These are phyloP conservation scores for Drosophila neonasuta DNA, from an alignment of 2,888 invertebrate genomes.

Conservation along the genomic window DNA sequence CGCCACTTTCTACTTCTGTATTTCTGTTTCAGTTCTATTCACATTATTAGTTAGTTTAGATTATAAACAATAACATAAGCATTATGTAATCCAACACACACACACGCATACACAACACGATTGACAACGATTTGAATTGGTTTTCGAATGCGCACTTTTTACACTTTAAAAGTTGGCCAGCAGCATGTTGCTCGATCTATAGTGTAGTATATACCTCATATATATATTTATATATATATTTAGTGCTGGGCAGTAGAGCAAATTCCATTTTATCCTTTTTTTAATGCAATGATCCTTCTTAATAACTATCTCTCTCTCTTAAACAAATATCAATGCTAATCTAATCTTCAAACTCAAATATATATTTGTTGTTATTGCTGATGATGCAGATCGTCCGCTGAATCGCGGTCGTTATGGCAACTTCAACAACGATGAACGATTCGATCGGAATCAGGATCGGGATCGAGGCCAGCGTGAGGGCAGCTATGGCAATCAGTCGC, in stretches of 20 bases:
- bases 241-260: slow-evolving; percentile 35
- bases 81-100: slow-evolving; percentile 9
- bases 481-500: slow-evolving; percentile 78
- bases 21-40: slow-evolving; percentile 18
- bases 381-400: slow-evolving; percentile 80
- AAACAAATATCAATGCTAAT: too few species aligned
- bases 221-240: neutral
- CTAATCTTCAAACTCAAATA: too few species aligned
- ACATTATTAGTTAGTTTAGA: slow-evolving; percentile 19
- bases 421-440: slow-evolving; percentile 81
- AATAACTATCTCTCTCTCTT: neutral
- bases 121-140: slow-evolving; percentile 13
- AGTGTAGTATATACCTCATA: too few species aligned
- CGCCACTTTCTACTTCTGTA: neutral
- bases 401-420: slow-evolving; percentile 82
- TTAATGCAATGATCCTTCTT: slow-evolving; percentile 10
- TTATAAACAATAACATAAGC: neutral
- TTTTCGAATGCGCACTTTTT: slow-evolving; percentile 45
- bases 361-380: neutral
- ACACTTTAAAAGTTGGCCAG: slow-evolving; percentile 19
- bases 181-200: slow-evolving; percentile 41
- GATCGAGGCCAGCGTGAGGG: slow-evolving; percentile 81
- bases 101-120: neutral
- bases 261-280: slow-evolving; percentile 20
- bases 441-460: slow-evolving; percentile 78